phyloP scores from a whole-genome alignment of 2,113 vertebrate genomes.

The Atrichornis clamosus region DNA sequence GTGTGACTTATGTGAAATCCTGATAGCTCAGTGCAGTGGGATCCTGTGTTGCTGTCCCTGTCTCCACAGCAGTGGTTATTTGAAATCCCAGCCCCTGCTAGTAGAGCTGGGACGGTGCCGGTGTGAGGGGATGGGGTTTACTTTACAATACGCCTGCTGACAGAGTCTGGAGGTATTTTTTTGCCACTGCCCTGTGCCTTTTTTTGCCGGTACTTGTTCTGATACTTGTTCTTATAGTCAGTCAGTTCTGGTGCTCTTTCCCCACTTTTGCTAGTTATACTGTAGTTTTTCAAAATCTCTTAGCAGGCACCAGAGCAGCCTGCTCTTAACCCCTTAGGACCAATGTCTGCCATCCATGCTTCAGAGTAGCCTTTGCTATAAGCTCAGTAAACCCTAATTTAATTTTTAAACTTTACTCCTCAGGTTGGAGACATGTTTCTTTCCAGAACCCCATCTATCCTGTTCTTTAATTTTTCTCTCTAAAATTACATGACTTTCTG shows the following conservation, averaged over 20 bases:
- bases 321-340: too few species aligned
- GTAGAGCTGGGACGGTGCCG: background rate
- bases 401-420: background rate
- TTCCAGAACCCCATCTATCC: background rate
- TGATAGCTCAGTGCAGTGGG: background rate
- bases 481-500: background rate
- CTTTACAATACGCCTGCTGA: background rate
- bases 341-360: accelerated
- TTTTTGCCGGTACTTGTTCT: background rate
- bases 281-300: background rate
- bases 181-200: background rate
- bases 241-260: background rate
- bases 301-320: background rate
- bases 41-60: background rate
- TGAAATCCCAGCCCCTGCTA: background rate
- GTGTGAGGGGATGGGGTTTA: background rate
- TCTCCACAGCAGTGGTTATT: background rate
- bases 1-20: background rate
- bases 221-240: background rate
- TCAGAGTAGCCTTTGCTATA: background rate
- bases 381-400: background rate
- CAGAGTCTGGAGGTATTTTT: background rate
- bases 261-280: background rate
- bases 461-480: background rate
- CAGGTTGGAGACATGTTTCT: background rate